Conservation (phyloP, 2,113 vertebrate species). For the Anoplopoma fimbria region DNA sequence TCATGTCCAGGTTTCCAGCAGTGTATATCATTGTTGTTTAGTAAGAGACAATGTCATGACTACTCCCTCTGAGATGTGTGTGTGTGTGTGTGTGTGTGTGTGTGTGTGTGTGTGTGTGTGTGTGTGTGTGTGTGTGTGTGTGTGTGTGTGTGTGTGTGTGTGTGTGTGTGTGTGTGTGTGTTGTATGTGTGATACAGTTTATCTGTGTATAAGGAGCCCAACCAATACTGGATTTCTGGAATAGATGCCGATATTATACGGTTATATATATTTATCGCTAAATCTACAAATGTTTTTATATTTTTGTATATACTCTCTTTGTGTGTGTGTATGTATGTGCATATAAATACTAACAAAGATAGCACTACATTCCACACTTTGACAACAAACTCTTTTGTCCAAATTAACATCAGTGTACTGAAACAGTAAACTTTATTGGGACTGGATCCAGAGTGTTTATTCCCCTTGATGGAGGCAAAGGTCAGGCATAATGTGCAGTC, state of each 20-base stretch:
- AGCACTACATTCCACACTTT: background rate
- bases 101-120: background rate
- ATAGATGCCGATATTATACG: too few relatives aligned
- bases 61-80: slow-evolving; percentile 17
- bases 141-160: background rate
- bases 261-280: too few relatives aligned
- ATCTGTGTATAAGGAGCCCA: too few relatives aligned
- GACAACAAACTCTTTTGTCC: background rate
- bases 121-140: background rate
- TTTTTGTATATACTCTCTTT: too few relatives aligned
- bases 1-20: slow-evolving; percentile 30
- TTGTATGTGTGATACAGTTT: too few relatives aligned
- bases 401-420: background rate
- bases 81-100: slow-evolving; percentile 5
- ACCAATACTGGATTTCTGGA: too few relatives aligned
- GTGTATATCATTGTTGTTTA: slow-evolving; percentile 31
- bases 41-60: slow-evolving; percentile 46
- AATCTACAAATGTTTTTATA: too few relatives aligned
- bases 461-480: too few relatives aligned
- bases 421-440: background rate
- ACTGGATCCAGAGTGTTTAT: too few relatives aligned
- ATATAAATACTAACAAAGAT: background rate
- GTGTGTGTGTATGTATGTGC: background rate
- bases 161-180: background rate
- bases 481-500: too few relatives aligned